Evolutionary conservation across 2,888 invertebrate species (phyloP), one percentile per base, ranked within the genome.

Genomic region (Netelia inedita): DNA sequence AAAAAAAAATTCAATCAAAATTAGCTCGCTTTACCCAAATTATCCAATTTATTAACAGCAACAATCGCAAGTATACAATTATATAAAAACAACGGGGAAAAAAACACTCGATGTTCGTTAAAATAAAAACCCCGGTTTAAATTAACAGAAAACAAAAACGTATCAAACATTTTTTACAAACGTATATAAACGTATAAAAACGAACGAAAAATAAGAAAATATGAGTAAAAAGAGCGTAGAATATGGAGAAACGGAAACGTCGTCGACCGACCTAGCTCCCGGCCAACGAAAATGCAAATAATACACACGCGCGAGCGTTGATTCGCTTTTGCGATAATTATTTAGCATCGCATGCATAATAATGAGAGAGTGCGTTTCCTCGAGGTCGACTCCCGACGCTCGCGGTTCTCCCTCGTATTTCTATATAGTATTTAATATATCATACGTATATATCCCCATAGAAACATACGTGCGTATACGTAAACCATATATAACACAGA

Each of bases 341-440:
- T 91, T 91, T 90, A 85, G 88, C 88, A 90, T 90, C 89, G 90
- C 90, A 88, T 89, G 91, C 88, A 90, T 90, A 88, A 89, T 90
- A 89, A 89, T 84, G 85, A 46, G 79, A 83, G 79, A 50, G 72
- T 83, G 79, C 57, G 85, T 87, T 86, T 85, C 87, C 86, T 85
- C 61, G 71, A 79, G 82, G 59, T 72, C 72, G 78, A 10, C 57
- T 69, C 71, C 43, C 50, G 83, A 68, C 65, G 57, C 81, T 65
- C 68, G 59, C 57, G 76, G 68, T 57, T 68, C 43, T 76, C 59
- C 5, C 16, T 76, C 76, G 57, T 61, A 73, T 28, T 16, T 65
- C n/a, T 14, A 35, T 65, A 65, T 65, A 65, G n/a, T 41, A 35
- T 9, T 63, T 35, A n/a, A 35, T 28, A 65, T 65, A 65, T 16